phyloP scores from a whole-genome alignment of 2,113 vertebrate species.

The Grantiella picta region DNA sequence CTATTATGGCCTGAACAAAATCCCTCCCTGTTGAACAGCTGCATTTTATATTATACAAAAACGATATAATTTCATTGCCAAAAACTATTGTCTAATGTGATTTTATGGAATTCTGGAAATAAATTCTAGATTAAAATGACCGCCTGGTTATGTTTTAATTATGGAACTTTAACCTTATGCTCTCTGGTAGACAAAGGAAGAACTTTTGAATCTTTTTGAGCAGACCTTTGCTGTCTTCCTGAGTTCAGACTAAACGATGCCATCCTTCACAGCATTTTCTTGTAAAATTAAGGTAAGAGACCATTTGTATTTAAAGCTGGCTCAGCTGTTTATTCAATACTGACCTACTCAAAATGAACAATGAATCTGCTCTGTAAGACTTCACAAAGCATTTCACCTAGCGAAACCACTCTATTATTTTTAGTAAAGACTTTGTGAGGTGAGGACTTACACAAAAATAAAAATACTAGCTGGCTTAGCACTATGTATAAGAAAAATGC shows the following conservation, averaged over 20 bases:
- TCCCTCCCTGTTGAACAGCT: neutral
- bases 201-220: neutral
- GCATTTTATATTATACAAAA: neutral
- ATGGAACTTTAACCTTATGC: neutral
- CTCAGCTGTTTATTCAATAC: neutral
- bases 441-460: neutral
- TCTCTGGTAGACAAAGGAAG: neutral
- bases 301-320: neutral
- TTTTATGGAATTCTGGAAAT: neutral
- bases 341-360: neutral
- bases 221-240: neutral
- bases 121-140: neutral
- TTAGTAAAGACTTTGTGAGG: neutral
- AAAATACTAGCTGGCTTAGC: neutral
- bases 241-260: neutral
- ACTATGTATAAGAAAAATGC: neutral
- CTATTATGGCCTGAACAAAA: neutral
- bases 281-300: neutral
- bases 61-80: neutral
- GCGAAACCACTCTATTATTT: neutral
- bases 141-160: neutral
- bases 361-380: neutral
- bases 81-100: neutral
- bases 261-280: neutral
- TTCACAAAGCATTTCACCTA: neutral